Conservation (phyloP, 2,888 invertebrate species). For the Eristalis pertinax region DNA sequence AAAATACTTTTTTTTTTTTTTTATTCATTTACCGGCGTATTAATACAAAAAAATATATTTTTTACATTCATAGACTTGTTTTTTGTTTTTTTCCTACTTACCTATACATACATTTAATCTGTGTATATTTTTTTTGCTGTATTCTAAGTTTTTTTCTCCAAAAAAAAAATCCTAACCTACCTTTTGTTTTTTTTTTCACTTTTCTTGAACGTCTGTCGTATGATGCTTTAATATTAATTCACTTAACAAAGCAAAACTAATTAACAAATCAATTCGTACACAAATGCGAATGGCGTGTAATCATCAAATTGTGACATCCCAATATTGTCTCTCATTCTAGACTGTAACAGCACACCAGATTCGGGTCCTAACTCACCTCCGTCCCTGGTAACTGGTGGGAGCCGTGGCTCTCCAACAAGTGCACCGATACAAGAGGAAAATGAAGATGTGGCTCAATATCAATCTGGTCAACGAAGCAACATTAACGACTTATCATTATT, state of each 20-base stretch:
- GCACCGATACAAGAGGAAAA: slow-evolving; percentile 92
- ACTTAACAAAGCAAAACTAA: slow-evolving; percentile 73
- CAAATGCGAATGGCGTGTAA: not conserved
- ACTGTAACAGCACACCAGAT: slow-evolving; percentile 86
- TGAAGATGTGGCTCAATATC: slow-evolving; percentile 86
- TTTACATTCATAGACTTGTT: not conserved
- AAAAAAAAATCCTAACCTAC: slow-evolving; percentile 28
- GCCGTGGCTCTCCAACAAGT: slow-evolving; percentile 85
- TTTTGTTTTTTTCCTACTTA: not conserved
- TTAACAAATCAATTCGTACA: not conserved
- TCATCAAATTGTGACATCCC: not conserved
- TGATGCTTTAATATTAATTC: slow-evolving; percentile 73
- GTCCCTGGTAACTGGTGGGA: slow-evolving; percentile 83
- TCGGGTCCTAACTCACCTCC: slow-evolving; percentile 90
- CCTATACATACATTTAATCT: no score
- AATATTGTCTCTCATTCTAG: slow-evolving; percentile 75
- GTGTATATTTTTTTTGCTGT: slow-evolving; percentile 37
- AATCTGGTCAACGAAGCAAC: slow-evolving; percentile 85
- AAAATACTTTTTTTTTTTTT: slow-evolving; percentile 23
- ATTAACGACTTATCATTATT: slow-evolving; percentile 90
- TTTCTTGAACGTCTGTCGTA: slow-evolving; percentile 1
- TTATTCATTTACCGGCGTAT: slow-evolving; percentile 46
- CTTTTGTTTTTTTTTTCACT: slow-evolving; percentile 27
- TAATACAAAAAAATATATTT: slow-evolving; percentile 70
- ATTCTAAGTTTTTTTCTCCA: slow-evolving; percentile 47